These are phyloP conservation scores for Thymelicus acteon DNA, from an alignment of 2,888 invertebrate species.

Conservation along the genomic window DNA sequence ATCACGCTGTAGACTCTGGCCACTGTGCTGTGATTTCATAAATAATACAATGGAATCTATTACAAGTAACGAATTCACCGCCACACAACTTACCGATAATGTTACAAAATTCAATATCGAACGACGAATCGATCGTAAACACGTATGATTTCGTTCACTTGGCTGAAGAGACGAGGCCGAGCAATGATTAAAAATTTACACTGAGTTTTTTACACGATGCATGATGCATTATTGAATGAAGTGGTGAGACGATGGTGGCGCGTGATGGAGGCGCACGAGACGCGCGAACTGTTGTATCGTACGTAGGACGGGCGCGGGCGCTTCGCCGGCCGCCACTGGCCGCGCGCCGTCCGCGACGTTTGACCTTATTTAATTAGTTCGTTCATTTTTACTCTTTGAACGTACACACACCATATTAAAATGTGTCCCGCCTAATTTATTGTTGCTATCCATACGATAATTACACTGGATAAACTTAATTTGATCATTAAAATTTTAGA, in stretches of 20 bases:
- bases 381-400: conserved; percentile 82
- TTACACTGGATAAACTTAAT: conserved; percentile 33
- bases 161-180: neutral
- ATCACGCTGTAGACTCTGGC: conserved; percentile 3
- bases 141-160: conserved; percentile 1
- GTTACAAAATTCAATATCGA: neutral
- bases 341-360: conserved; percentile 67
- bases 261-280: conserved; percentile 45
- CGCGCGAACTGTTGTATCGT: conserved; percentile 59
- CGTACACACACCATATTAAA: conserved; percentile 77
- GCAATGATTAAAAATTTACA: neutral
- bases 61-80: conserved; percentile 9
- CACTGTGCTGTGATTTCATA: conserved; percentile 22
- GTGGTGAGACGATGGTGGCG: conserved; percentile 21
- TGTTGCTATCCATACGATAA: conserved; percentile 72
- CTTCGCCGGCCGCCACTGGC: conserved; percentile 43
- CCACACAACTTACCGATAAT: conserved; percentile 20
- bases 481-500: neutral
- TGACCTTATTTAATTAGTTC: conserved; percentile 85
- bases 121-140: conserved; percentile 1
- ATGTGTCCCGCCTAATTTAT: conserved; percentile 74
- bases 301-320: conserved; percentile 56
- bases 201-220: conserved; percentile 6
- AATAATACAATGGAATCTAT: conserved; percentile 19
- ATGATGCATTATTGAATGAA: conserved; percentile 12